Percentiles rank a stretch among this genome's conserved stretches.
phyloP scores from a whole-genome alignment of 2,888 invertebrate genomes.

The Heliconius sara region DNA sequence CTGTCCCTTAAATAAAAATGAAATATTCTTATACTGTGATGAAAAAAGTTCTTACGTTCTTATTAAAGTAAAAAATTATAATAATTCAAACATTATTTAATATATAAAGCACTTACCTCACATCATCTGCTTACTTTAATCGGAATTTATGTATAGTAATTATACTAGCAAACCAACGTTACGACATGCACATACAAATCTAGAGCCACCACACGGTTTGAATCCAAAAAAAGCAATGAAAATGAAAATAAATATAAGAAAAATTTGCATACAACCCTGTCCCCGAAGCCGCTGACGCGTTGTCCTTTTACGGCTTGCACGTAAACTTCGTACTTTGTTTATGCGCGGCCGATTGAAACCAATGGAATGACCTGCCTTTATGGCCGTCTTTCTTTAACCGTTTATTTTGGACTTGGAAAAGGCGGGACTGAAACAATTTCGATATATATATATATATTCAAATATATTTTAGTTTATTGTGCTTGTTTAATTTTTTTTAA shows the following conservation, averaged over 20 bases:
- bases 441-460: slow-evolving; percentile 15
- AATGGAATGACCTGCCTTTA: slow-evolving; percentile 44
- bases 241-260: slow-evolving; percentile 17
- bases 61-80: too few relatives aligned
- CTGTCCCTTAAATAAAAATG: too few relatives aligned
- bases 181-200: too few relatives aligned
- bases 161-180: too few relatives aligned
- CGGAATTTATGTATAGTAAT: too few relatives aligned
- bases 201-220: neutral
- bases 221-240: neutral
- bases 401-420: slow-evolving; percentile 33
- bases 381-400: slow-evolving; percentile 37
- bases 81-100: too few relatives aligned
- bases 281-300: slow-evolving; percentile 70
- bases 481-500: neutral
- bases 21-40: too few relatives aligned
- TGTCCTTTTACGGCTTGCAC: slow-evolving; percentile 74
- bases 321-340: slow-evolving; percentile 81
- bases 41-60: too few relatives aligned
- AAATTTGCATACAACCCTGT: slow-evolving; percentile 21
- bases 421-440: slow-evolving; percentile 26
- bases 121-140: too few relatives aligned
- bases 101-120: too few relatives aligned
- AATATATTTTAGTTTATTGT: neutral
- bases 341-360: slow-evolving; percentile 61